Evolutionary conservation across 2,797 vertebrate species (phyloP), one percentile per base, ranked within the genome.

Genomic region (Pseudocheirus occidentalis): DNA sequence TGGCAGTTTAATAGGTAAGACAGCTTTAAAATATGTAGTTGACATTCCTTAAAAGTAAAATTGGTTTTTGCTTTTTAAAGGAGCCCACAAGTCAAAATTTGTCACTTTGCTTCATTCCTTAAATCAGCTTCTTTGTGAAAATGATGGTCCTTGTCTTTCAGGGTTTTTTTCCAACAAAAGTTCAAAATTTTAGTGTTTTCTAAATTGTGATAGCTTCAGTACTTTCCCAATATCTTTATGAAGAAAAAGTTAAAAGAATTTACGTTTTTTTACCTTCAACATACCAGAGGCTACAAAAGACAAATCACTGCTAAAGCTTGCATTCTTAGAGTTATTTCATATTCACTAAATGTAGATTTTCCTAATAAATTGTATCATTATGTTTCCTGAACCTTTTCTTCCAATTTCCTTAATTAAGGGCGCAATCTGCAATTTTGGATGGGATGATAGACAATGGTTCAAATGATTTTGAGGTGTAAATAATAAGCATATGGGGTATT

Each of bases 1-100:
- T 95, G 96, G 94, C n/a, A 62, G 95, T 73, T 91, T 73, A 95
- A 91, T 29, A 95, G 94, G 55, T 90, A 97, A 93, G 73, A 96
- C 96, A 93, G 56, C 94, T 97, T 97, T 91, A 93, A 97, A 96
- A 94, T 91, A 94, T 0, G 28, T 73, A 53, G 96, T 18, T 92
- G 62, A 93, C 95, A 95, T 95, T 93, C 91, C 95, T 87, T 87
- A 27, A 87, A 50, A 96, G 90, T 91, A 94, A 95, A 96, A 96
- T 95, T 94, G 56, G 94, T 66, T 87, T 89, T 96, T 93, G 91
- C 62, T 95, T 97, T 91, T 95, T 66, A 95, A 95, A 96, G 34
- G 16, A 73, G 59, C 59, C 94, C 90, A 97, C 91, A 96, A 90
- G 24, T 66, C 40, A 54, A 96, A 94, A 93, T 50, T 28, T 62